Evolutionary conservation across 2,888 invertebrate species (phyloP), one percentile per base, ranked within the genome.

Genomic region (Lepidochitona cinerea): DNA sequence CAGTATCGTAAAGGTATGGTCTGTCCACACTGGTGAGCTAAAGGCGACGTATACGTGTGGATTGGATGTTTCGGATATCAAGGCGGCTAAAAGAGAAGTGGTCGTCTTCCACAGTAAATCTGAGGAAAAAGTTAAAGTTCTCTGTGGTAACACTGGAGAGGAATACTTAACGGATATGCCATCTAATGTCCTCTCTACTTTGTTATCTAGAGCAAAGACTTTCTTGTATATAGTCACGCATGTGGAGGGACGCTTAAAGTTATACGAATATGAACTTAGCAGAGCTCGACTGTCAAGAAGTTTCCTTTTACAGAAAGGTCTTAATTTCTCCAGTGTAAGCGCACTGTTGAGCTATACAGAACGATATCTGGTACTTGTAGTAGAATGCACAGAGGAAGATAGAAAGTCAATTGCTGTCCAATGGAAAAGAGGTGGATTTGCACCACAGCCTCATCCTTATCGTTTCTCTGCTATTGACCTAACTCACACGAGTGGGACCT

Each of bases 381-480:
- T 79, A 0, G 75, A 74, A 32, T 73, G 81, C 36, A 79, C 84
- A 1, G 77, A 81, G 14, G 71, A 79, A n/a, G 88, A 88, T 41
- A 81, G 77, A 54, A 75, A 84, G n/a, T 78, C 81, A 0, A 83
- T 88, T 7, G 74, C 78, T 68, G 75, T 75, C 14, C 75, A 77
- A 49, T 84, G 83, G 81, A 83, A 81, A 65, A 83, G 79, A 59
- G 80, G 80, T 0, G 73, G 75, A 0, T 82, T 83, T 59, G 53
- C 75, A 1, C 74, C 79, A 5, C 87, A 87, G 78, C 79, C 77
- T 7, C 84, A 85, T 49, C 77, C 79, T 1, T 75, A 80, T 74
- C 79, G 81, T 29, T 86, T 85, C 71, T 73, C 79, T 37, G 86
- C 87, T 5, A 75, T 85, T 5, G 85, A 85, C 67, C 68, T 87